Base-by-base conservation (phyloP, 2,888 invertebrate genomes). In the Ernsta delagoae region DNA sequence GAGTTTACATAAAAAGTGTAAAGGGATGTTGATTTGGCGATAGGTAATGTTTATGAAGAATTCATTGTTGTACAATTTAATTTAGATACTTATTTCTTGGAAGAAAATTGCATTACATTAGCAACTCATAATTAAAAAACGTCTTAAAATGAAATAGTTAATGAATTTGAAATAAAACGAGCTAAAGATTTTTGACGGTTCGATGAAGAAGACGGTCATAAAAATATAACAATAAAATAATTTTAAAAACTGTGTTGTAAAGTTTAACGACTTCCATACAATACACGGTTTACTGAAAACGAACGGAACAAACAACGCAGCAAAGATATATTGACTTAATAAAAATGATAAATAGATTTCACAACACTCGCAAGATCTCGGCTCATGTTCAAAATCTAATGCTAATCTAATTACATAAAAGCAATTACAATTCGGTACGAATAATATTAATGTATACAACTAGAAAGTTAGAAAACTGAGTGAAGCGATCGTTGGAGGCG, bases 371-470 rank as follows among this genome's bases (percentile, higher is more conserved):
- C 5, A 8, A 36, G 45, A 57, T 36, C 9, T 59, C 41, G 11
- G 12, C 31, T 41, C 62, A 70, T 71, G 70, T 70, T 63, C 70
- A 74, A 71, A 65, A 61, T 75, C 70, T 75, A 71, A 65, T 64
- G 74, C 70, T 75, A 72, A 72, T 72, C 61, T 73, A 76, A 75
- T 77, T 75, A 74, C 72, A 72, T 70, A 72, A 74, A 76, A 69
- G 63, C 71, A 71, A 70, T 74, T 74, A 67, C 66, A 73, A 73
- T 75, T 75, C 74, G 73, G 73, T 72, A 73, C 70, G 73, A 75
- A 73, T 75, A 75, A 77, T 82, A 77, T 78, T 76, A 81, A 45
- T 85, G 83, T 87, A 85, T 87, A 89, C 86, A 86, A 87, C 84
- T 86, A 86, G 89, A 89, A 89, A 89, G 88, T 82, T 67, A 78